These are phyloP conservation scores for Synanthedon myopaeformis DNA, from an alignment of 2,888 invertebrate genomes.

Conservation along the genomic window DNA sequence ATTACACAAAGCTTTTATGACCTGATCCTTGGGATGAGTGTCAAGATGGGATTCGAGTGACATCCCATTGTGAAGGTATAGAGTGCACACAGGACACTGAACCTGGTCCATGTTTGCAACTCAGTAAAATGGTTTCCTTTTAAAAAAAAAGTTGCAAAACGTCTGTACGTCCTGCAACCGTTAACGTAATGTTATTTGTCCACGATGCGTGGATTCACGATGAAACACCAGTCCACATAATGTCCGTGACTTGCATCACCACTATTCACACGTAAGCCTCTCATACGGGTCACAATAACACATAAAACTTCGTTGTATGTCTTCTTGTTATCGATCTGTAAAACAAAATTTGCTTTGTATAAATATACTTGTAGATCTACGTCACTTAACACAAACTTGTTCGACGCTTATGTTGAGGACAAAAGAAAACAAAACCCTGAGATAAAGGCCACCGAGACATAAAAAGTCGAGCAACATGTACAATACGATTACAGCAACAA, in stretches of 20 bases:
- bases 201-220: slow-evolving; percentile 38
- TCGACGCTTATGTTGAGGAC: slow-evolving; percentile 52
- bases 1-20: slow-evolving; percentile 80
- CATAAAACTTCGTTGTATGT: slow-evolving; percentile 48
- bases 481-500: slow-evolving; percentile 33
- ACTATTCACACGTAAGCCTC: slow-evolving; percentile 47
- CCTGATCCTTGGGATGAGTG: slow-evolving; percentile 90
- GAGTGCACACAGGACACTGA: slow-evolving; percentile 86
- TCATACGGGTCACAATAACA: slow-evolving; percentile 46
- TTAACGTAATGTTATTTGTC: slow-evolving; percentile 17
- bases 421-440: slow-evolving; percentile 67
- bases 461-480: slow-evolving; percentile 55
- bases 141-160: background rate
- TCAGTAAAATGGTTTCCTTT: background rate
- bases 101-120: slow-evolving; percentile 54
- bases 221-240: slow-evolving; percentile 36
- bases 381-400: slow-evolving; percentile 46
- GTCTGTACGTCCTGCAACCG: slow-evolving; percentile 1
- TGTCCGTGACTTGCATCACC: slow-evolving; percentile 57
- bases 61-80: slow-evolving; percentile 86
- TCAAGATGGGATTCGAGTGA: slow-evolving; percentile 83
- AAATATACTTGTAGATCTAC: slow-evolving; percentile 36
- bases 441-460: slow-evolving; percentile 69
- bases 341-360: slow-evolving; percentile 49
- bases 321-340: slow-evolving; percentile 64